phyloP scores from a whole-genome alignment of 2,113 vertebrate genomes.

The Ailuropoda melanoleuca region DNA sequence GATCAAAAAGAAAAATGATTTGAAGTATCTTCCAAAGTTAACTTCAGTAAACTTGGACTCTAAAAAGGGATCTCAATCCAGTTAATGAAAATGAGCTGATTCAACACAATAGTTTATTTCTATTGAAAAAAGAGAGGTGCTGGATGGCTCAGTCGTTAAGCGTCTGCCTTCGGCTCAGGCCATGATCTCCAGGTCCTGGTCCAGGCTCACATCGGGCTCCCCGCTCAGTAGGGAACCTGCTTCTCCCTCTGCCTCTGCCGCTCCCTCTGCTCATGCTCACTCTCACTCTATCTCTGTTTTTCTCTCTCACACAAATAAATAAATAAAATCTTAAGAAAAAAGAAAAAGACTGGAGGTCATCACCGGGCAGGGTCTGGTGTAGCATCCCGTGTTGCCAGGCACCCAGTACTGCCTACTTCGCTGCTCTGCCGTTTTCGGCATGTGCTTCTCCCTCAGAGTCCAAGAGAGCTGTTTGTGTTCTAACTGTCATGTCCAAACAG shows the following conservation, averaged over 20 bases:
- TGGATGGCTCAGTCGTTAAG: neutral
- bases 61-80: neutral
- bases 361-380: too few relatives aligned
- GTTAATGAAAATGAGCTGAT: neutral
- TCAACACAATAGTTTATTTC: neutral
- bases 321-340: neutral
- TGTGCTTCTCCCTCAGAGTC: neutral
- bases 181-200: neutral
- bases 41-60: neutral
- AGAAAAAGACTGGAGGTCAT: neutral
- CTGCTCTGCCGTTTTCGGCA: neutral
- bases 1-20: conserved; percentile 15
- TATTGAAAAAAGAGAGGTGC: neutral
- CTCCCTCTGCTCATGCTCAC: neutral
- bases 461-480: neutral
- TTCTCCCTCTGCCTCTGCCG: neutral
- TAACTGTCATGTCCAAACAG: neutral
- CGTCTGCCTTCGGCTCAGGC: neutral
- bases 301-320: neutral
- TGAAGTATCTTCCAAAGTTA: neutral
- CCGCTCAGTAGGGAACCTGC: neutral
- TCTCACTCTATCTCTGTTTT: neutral
- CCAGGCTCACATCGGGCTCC: neutral
- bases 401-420: too few relatives aligned
- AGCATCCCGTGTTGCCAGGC: neutral